A percentile compares a stretch with the other conserved stretches of the same genome.
Conservation (phyloP, 2,797 vertebrate genomes). For the Gallinago stenura region DNA sequence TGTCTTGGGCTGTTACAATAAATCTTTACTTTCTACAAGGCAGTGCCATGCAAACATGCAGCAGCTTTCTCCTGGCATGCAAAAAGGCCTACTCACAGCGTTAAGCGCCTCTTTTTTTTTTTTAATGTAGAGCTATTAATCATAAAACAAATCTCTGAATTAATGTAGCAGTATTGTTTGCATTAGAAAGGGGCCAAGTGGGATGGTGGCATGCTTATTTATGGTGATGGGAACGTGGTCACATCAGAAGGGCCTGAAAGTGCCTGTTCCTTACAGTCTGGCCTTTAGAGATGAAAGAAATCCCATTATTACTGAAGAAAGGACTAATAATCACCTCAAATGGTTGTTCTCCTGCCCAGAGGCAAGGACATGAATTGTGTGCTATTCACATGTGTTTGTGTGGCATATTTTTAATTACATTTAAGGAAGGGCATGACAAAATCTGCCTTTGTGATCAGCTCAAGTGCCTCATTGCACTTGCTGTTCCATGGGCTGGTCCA, state of each 20-base stretch:
- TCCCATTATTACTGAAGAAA: neutral
- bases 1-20: neutral
- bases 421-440: neutral
- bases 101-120: neutral
- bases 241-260: neutral
- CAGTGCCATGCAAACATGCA: neutral
- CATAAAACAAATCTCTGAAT: neutral
- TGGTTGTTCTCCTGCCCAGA: neutral
- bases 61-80: neutral
- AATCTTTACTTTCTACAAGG: neutral
- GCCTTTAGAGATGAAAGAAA: neutral
- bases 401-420: neutral
- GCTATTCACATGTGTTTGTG: neutral
- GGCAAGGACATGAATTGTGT: neutral
- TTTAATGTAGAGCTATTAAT: neutral
- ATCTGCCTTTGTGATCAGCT: neutral
- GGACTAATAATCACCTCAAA: neutral
- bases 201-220: neutral
- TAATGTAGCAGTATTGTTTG: neutral
- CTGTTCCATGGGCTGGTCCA: neutral
- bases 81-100: neutral
- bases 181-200: neutral
- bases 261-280: neutral
- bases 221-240: neutral
- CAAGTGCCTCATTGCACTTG: fast-evolving